phyloP scores from a whole-genome alignment of 2,888 invertebrate species.

The Leptinotarsa rubiginosa region DNA sequence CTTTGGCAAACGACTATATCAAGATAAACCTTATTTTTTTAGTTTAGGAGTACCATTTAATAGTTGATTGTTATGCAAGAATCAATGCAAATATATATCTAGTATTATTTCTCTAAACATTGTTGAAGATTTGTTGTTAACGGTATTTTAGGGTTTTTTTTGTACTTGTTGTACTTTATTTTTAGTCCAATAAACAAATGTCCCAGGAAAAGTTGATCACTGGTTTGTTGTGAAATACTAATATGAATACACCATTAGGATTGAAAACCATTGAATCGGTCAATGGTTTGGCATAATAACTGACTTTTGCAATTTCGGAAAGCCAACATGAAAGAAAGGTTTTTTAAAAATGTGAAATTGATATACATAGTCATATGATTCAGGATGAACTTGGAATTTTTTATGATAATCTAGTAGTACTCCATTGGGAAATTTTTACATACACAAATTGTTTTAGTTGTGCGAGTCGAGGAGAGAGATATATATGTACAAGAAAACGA shows the following conservation, averaged over 20 bases:
- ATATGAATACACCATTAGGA: background rate
- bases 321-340: no score
- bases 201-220: background rate
- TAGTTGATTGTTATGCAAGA: constrained; percentile 39
- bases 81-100: constrained; percentile 48
- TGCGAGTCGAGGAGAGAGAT: no score
- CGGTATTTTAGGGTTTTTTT: constrained; percentile 37
- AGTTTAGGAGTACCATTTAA: background rate
- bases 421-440: no score
- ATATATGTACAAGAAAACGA: no score
- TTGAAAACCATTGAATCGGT: background rate
- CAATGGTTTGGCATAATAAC: background rate
- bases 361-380: no score
- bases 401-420: no score
- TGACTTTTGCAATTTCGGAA: no score
- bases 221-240: background rate
- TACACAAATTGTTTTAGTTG: no score
- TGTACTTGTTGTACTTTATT: constrained; percentile 24
- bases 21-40: background rate
- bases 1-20: background rate
- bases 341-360: no score
- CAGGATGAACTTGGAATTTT: no score
- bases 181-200: constrained; percentile 23
- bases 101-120: constrained; percentile 26
- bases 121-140: constrained; percentile 35